These are phyloP conservation scores for Ceratotherium simum DNA, from an alignment of 2,113 vertebrate genomes.

Conservation along the genomic window DNA sequence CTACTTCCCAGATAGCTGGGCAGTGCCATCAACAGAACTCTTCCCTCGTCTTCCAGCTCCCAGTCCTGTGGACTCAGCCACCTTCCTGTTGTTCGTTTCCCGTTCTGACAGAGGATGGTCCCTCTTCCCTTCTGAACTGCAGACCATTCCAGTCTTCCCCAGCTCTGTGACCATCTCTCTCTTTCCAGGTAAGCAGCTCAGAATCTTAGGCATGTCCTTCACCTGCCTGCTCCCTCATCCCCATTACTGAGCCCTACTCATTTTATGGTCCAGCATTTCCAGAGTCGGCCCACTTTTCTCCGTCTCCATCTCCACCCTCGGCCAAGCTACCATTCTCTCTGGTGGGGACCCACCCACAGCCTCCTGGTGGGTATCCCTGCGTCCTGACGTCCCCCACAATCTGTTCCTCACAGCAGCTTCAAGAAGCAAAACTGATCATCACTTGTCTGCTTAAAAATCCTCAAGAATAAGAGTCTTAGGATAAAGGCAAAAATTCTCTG, in stretches of 20 bases:
- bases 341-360: background rate
- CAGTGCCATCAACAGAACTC: background rate
- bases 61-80: background rate
- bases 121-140: background rate
- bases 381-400: background rate
- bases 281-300: background rate
- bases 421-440: background rate
- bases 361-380: background rate
- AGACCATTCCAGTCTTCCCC: background rate
- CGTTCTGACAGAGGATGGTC: background rate
- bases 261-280: background rate
- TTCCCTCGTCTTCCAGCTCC: background rate
- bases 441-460: background rate
- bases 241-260: background rate
- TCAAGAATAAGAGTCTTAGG: background rate
- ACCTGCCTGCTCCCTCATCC: background rate
- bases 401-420: background rate
- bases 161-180: background rate
- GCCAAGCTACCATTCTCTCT: background rate
- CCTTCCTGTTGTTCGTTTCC: background rate
- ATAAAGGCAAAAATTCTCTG: background rate
- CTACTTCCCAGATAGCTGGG: background rate
- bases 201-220: background rate
- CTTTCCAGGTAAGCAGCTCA: background rate
- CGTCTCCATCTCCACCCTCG: background rate